A percentile compares a stretch with the other conserved stretches of the same genome.
These are phyloP conservation scores for Xanthostigma xanthostigma DNA, from an alignment of 2,888 invertebrate species.

Conservation along the genomic window DNA sequence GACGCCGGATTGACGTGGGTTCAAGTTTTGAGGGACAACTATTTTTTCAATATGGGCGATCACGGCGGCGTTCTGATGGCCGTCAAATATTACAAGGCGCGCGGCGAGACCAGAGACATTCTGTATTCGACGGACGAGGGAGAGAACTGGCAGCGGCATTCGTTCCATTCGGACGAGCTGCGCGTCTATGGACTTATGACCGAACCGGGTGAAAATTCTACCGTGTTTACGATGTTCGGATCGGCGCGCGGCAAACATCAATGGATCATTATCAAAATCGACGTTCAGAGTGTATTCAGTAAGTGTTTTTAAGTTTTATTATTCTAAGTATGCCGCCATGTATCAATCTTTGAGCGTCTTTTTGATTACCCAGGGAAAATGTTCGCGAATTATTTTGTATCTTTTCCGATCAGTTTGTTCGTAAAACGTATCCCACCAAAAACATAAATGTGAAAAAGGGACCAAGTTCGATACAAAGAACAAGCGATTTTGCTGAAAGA, in stretches of 20 bases:
- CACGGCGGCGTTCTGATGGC: slow-evolving; percentile 81
- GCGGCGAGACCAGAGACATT: slow-evolving; percentile 63
- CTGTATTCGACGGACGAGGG: slow-evolving; percentile 80
- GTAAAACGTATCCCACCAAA: no score
- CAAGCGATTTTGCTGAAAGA: no score
- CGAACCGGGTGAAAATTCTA: slow-evolving; percentile 87
- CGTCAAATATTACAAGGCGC: slow-evolving; percentile 62
- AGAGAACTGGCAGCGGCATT: slow-evolving; percentile 57
- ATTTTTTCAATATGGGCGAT: slow-evolving; percentile 80
- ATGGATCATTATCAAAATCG: slow-evolving; percentile 74
- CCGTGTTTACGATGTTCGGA: slow-evolving; percentile 83
- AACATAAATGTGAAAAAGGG: no score
- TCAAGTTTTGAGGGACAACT: slow-evolving; percentile 62
- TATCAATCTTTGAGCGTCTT: no score
- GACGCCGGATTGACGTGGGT: slow-evolving; percentile 77
- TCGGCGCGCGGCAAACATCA: slow-evolving; percentile 62
- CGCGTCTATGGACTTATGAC: slow-evolving; percentile 84
- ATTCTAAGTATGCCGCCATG: slow-evolving; percentile 2
- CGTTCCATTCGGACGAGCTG: slow-evolving; percentile 55
- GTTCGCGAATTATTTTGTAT: no score
- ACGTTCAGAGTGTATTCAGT: slow-evolving; percentile 38
- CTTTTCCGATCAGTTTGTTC: no score
- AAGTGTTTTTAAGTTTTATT: slow-evolving; percentile 17
- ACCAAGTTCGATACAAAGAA: no score
- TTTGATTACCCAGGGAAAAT: no score